Conservation (phyloP, 2,113 vertebrate genomes). For the Lepisosteus oculatus region DNA sequence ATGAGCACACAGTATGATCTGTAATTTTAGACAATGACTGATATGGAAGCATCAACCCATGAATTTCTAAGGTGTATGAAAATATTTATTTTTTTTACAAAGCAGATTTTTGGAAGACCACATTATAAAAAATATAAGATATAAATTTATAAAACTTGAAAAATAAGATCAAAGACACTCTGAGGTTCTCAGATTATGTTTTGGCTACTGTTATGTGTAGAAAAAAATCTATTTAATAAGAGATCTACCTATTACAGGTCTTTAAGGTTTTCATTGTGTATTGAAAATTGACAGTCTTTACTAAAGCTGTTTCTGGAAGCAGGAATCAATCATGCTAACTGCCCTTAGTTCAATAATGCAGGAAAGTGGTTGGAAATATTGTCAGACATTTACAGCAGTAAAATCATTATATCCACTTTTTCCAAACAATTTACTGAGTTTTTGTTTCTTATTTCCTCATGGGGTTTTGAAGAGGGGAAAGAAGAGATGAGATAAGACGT, state of each 20-base stretch:
- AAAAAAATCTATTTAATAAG: slow-evolving; percentile 9
- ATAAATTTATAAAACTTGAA: not conserved
- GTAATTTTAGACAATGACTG: too few species aligned
- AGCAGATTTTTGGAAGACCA: not conserved
- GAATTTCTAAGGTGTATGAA: slow-evolving; percentile 2
- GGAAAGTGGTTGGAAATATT: too few species aligned
- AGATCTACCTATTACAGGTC: not conserved
- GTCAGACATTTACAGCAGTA: too few species aligned
- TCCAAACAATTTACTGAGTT: too few species aligned
- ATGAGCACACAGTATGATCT: not conserved
- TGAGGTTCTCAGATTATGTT: not conserved
- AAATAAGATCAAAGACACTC: not conserved
- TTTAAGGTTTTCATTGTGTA: slow-evolving; percentile 18
- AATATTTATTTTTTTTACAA: slow-evolving; percentile 15
- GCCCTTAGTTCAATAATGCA: too few species aligned
- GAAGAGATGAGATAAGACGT: too few species aligned
- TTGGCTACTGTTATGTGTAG: not conserved
- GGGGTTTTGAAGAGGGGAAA: too few species aligned
- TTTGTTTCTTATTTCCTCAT: too few species aligned
- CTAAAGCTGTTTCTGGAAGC: slow-evolving; percentile 1
- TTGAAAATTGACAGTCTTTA: not conserved
- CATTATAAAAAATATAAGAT: slow-evolving; percentile 3
- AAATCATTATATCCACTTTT: too few species aligned
- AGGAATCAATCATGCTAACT: too few species aligned
- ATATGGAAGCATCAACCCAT: too few species aligned